Conservation (phyloP, 2,113 vertebrate genomes). For the Herpailurus yagouaroundi region DNA sequence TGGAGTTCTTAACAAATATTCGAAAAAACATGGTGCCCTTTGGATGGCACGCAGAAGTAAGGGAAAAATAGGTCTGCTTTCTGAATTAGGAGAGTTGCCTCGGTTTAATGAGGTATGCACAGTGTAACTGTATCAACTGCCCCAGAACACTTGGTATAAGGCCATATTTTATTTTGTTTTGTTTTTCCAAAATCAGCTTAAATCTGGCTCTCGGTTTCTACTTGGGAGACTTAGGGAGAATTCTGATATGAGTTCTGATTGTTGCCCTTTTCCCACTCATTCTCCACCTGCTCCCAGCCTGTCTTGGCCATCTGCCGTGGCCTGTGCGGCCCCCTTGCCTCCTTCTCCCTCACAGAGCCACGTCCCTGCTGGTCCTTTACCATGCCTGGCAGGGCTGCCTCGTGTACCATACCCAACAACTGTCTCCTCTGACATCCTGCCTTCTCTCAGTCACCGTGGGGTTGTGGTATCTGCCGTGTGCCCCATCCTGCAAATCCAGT, state of each 20-base stretch:
- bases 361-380: not conserved
- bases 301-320: rapidly evolving
- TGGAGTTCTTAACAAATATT: conserved; percentile 4
- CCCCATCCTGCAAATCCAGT: not conserved
- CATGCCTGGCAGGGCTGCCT: rapidly evolving
- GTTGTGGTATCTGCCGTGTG: not conserved
- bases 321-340: not conserved
- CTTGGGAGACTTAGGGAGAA: not conserved
- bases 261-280: not conserved
- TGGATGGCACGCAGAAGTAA: not conserved
- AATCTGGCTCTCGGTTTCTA: not conserved
- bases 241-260: not conserved
- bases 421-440: not conserved
- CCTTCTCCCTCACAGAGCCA: not conserved
- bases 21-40: not conserved
- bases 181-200: conserved; percentile 38
- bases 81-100: not conserved
- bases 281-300: rapidly evolving
- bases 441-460: not conserved
- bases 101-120: conserved; percentile 32
- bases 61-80: not conserved
- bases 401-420: rapidly evolving
- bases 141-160: not conserved
- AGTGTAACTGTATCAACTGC: not conserved
- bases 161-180: not conserved